Evolutionary conservation across 2,888 invertebrate species (phyloP).

Genomic region (Julus scandinavius): DNA sequence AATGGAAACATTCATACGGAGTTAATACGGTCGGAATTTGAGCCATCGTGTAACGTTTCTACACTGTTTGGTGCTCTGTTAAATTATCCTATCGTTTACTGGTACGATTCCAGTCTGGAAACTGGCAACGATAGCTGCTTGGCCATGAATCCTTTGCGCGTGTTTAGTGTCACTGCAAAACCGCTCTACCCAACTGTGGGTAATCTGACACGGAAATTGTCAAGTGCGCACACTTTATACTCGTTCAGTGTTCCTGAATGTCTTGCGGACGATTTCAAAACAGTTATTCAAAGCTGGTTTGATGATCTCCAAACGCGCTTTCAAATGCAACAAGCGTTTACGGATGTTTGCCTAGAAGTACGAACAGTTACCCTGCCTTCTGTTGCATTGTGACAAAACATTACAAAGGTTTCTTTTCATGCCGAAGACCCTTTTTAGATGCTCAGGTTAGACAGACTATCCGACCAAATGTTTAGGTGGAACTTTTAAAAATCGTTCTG

Average conservation of each 20-base stretch:
- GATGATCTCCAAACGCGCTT: not conserved
- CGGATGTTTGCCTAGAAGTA: not conserved
- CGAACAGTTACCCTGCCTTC: not conserved
- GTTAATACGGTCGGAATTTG: not conserved
- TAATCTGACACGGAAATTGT: not conserved
- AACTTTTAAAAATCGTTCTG: too few relatives aligned
- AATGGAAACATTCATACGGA: not conserved
- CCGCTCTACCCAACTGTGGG: not conserved
- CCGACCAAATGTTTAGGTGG: too few relatives aligned
- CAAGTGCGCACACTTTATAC: slow-evolving; percentile 37
- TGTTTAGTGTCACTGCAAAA: not conserved
- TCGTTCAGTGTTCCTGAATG: slow-evolving; percentile 56
- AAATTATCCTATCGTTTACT: slow-evolving; percentile 64
- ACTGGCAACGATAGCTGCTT: slow-evolving; percentile 48
- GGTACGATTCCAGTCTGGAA: slow-evolving; percentile 58
- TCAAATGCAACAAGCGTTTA: not conserved
- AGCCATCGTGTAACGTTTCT: slow-evolving; percentile 62
- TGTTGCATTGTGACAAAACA: slow-evolving; percentile 31
- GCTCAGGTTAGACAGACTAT: too few relatives aligned
- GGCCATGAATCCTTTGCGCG: slow-evolving; percentile 46
- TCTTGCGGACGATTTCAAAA: not conserved
- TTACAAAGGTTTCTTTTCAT: not conserved
- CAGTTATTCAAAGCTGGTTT: slow-evolving; percentile 4
- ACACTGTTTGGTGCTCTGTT: slow-evolving; percentile 63
- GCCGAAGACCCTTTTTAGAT: too few relatives aligned